These are phyloP conservation scores for Maniola hyperantus DNA, from an alignment of 2,888 invertebrate species.

Conservation along the genomic window DNA sequence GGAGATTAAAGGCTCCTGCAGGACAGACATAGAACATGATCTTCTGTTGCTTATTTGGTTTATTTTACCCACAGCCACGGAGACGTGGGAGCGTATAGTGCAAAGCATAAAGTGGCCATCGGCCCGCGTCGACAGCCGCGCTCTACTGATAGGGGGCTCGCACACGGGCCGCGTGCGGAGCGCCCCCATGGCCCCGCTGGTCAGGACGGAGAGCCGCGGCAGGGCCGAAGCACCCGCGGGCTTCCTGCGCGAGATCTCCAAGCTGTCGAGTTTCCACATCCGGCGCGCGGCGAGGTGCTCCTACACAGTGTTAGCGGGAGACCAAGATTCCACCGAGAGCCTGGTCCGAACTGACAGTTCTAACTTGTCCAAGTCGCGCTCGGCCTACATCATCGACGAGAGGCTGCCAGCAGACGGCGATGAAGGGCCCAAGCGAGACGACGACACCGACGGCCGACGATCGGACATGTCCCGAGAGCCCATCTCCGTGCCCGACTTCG, in stretches of 20 bases:
- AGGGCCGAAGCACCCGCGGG: constrained; percentile 69
- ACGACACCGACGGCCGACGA: constrained; percentile 50
- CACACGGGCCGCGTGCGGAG: constrained; percentile 67
- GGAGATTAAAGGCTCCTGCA: no score
- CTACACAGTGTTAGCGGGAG: constrained; percentile 85
- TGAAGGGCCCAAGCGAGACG: constrained; percentile 58
- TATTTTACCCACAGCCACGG: constrained; percentile 80
- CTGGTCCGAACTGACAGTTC: constrained; percentile 65
- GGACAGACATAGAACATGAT: no score
- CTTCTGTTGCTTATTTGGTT: neutral
- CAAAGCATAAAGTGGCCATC: constrained; percentile 85
- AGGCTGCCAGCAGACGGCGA: constrained; percentile 56
- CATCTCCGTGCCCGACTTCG: constrained; percentile 89
- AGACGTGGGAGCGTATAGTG: constrained; percentile 88
- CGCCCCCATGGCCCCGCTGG: constrained; percentile 45
- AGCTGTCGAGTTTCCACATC: constrained; percentile 87
- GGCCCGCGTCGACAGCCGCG: constrained; percentile 86
- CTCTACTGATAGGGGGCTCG: constrained; percentile 83
- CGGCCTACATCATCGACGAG: constrained; percentile 81
- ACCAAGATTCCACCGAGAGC: constrained; percentile 86
- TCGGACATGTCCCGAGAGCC: constrained; percentile 85
- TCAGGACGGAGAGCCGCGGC: constrained; percentile 45
- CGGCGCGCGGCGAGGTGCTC: constrained; percentile 87
- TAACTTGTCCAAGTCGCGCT: constrained; percentile 80
- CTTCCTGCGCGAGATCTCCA: constrained; percentile 86